Conservation (phyloP, 2,113 vertebrate genomes). For the Lasiurus cinereus region DNA sequence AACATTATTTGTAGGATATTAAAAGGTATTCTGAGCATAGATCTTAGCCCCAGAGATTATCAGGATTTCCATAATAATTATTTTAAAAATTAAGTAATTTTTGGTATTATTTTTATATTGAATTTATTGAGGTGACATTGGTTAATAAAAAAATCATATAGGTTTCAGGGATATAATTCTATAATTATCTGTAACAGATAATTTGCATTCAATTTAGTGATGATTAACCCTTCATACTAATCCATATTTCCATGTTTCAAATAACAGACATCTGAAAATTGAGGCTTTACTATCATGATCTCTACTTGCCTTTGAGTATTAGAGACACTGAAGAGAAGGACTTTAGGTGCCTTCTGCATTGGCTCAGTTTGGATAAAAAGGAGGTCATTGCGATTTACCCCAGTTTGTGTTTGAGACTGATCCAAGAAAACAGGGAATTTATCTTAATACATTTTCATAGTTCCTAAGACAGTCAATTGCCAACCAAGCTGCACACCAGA, state of each 20-base stretch:
- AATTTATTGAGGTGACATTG: neutral
- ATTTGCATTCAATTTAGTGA: neutral
- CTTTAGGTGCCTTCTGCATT: neutral
- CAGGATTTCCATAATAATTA: neutral
- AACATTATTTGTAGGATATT: neutral
- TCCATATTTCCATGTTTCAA: neutral
- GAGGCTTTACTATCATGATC: neutral
- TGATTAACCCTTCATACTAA: neutral
- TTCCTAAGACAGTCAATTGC: neutral
- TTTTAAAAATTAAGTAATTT: too few species aligned
- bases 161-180: neutral
- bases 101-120: neutral
- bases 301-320: neutral
- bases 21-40: neutral
- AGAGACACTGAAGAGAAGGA: neutral
- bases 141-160: neutral
- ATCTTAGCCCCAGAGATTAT: neutral
- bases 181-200: neutral
- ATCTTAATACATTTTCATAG: neutral
- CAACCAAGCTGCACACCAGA: neutral
- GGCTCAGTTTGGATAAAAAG: neutral
- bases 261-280: neutral
- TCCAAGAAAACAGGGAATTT: neutral
- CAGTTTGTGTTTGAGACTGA: slow-evolving; percentile 28
- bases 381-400: neutral